phyloP scores from a whole-genome alignment of 2,113 vertebrate species.

The Eira barbara region DNA sequence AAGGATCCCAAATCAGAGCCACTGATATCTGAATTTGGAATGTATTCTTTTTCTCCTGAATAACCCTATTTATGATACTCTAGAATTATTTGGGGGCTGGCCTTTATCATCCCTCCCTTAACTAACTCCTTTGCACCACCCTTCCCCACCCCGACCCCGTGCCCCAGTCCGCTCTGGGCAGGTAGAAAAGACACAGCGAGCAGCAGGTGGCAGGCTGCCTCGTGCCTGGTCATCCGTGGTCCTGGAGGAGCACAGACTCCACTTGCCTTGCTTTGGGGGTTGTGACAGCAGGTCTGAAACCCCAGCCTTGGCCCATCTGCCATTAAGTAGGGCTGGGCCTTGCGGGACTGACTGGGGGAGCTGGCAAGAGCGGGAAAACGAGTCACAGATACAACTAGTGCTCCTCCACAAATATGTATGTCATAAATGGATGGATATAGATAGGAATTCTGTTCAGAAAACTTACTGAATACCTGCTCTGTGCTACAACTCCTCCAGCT shows the following conservation, averaged over 20 bases:
- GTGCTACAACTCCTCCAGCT: neutral
- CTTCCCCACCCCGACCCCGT: neutral
- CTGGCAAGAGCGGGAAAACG: neutral
- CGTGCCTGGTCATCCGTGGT: neutral
- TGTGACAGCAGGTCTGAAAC: neutral
- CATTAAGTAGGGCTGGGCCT: neutral
- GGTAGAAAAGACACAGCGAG: neutral
- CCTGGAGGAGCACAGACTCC: neutral
- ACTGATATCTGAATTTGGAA: neutral
- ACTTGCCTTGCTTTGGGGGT: neutral
- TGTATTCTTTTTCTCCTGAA: neutral
- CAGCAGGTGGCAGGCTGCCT: neutral
- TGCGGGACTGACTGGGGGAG: neutral
- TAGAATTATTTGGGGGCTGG: neutral
- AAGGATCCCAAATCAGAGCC: neutral
- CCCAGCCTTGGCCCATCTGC: neutral
- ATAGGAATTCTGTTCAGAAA: neutral
- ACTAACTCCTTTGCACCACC: neutral
- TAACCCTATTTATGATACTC: neutral
- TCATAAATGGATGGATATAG: neutral
- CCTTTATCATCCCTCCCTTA: neutral
- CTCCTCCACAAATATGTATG: neutral
- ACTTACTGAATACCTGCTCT: neutral
- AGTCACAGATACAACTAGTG: neutral
- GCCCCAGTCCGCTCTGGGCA: neutral